phyloP scores from a whole-genome alignment of 2,888 invertebrate species.

The Notodromas monacha region DNA sequence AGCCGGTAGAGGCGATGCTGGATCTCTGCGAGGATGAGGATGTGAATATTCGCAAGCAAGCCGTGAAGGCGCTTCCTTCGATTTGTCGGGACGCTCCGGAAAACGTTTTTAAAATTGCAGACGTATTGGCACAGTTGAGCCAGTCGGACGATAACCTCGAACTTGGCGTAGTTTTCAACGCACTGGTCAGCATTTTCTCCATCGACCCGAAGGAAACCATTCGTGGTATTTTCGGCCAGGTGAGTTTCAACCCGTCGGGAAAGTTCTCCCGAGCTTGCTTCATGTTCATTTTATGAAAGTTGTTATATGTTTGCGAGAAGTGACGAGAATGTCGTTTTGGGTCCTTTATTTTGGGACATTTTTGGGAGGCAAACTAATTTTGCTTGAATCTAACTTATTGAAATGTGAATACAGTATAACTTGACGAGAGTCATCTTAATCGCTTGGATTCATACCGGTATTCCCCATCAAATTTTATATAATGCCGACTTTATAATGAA shows the following conservation, averaged over 20 bases:
- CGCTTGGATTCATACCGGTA: too few species aligned
- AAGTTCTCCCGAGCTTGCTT: too few species aligned
- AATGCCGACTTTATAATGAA: too few species aligned
- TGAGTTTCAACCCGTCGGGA: constrained; percentile 6
- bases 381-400: too few species aligned
- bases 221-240: not conserved
- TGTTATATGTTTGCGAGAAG: constrained; percentile 1
- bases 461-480: too few species aligned
- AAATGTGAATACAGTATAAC: too few species aligned
- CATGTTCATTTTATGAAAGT: too few species aligned
- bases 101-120: constrained; percentile 51
- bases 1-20: constrained; percentile 62
- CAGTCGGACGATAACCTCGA: constrained; percentile 56
- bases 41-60: constrained; percentile 60
- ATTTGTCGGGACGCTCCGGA: constrained; percentile 55
- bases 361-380: too few species aligned
- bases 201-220: constrained; percentile 27
- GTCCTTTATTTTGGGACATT: constrained; percentile 30
- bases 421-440: too few species aligned
- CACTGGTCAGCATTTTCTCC: constrained; percentile 40
- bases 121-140: constrained; percentile 61
- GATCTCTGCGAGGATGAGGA: constrained; percentile 88
- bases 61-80: constrained; percentile 38
- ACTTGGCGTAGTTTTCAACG: constrained; percentile 45
- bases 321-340: constrained; percentile 26